A percentile compares a stretch with the other conserved stretches of the same genome.
These are phyloP conservation scores for Augochlorella aurata DNA, from an alignment of 2,888 invertebrate species.

Conservation along the genomic window DNA sequence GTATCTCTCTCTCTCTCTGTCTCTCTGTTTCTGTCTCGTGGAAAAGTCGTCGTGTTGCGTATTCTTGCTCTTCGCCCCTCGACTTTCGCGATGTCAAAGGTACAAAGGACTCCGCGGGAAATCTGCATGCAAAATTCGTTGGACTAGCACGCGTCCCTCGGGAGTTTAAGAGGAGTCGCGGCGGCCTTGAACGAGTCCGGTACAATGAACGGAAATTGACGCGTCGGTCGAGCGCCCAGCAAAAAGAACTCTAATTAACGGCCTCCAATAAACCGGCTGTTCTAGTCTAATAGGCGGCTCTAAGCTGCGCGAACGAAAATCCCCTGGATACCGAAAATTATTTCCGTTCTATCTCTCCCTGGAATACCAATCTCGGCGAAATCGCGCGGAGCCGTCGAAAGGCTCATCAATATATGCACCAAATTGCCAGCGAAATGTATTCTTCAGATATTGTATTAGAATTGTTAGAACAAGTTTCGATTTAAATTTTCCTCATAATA, in stretches of 20 bases:
- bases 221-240: constrained; percentile 32
- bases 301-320: neutral
- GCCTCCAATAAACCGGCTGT: constrained; percentile 24
- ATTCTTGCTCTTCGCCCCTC: constrained; percentile 9
- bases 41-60: constrained; percentile 7
- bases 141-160: neutral
- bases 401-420: no score
- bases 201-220: constrained; percentile 52
- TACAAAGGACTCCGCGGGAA: neutral
- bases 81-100: constrained; percentile 8
- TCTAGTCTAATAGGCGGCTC: constrained; percentile 12
- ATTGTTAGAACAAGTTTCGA: no score
- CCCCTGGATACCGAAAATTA: neutral
- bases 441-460: no score
- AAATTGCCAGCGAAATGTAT: no score
- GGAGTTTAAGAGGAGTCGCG: neutral
- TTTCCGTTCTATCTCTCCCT: no score
- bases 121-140: neutral
- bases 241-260: constrained; percentile 54
- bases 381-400: no score
- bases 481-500: no score
- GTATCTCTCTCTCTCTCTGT: neutral
- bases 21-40: neutral
- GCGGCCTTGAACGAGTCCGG: constrained; percentile 26
- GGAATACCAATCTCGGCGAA: no score